Evolutionary conservation across 1,140 invertebrate species (phyloP).

Genomic region (Melipona quadrifasciata): DNA sequence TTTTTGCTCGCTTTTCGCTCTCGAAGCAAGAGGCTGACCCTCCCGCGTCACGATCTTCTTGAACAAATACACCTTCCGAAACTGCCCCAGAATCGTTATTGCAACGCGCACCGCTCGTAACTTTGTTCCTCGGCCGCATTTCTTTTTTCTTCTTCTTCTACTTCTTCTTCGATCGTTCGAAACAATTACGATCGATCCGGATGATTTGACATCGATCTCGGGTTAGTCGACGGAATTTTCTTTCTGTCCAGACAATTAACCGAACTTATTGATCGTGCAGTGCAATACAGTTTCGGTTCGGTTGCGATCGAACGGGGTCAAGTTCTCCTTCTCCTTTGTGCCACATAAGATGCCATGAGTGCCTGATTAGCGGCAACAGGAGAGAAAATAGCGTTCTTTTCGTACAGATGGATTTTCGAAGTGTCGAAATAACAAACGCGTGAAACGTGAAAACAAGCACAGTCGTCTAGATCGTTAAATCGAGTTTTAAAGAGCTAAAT

Average conservation of each 20-base stretch:
- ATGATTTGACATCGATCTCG: not conserved
- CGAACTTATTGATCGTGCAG: slow-evolving; percentile 34
- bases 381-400: slow-evolving; percentile 18
- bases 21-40: not conserved
- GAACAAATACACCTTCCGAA: slow-evolving; percentile 6
- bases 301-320: slow-evolving; percentile 49
- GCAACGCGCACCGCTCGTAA: not conserved
- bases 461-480: too few relatives aligned
- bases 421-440: not conserved
- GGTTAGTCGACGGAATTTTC: not conserved
- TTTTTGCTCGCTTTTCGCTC: slow-evolving; percentile 14
- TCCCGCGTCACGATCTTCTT: slow-evolving; percentile 14
- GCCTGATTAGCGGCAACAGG: slow-evolving; percentile 30
- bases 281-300: slow-evolving; percentile 45
- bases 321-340: slow-evolving; percentile 44
- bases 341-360: slow-evolving; percentile 30
- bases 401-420: slow-evolving; percentile 2
- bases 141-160: not conserved
- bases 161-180: not conserved
- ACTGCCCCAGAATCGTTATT: not conserved
- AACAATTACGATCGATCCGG: slow-evolving; percentile 7
- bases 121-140: not conserved
- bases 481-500: too few relatives aligned
- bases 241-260: slow-evolving; percentile 27
- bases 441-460: not conserved